Conservation (phyloP, 2,113 vertebrate species). For the Mustela nigripes region DNA sequence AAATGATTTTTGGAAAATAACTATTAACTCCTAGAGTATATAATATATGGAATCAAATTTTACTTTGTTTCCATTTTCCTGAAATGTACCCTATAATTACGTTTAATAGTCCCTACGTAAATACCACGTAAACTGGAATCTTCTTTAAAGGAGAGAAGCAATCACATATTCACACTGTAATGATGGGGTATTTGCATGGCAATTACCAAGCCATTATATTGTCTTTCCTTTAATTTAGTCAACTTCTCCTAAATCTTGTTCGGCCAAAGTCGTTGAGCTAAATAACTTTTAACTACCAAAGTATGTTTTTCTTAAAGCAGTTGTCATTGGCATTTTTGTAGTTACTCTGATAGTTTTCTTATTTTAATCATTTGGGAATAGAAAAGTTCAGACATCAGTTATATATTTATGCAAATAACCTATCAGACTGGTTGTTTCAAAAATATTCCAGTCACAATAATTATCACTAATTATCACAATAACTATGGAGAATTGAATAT, state of each 20-base stretch:
- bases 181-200: conserved; percentile 50
- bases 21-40: conserved; percentile 4
- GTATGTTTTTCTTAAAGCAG: neutral
- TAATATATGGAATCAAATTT: conserved; percentile 36
- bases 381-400: neutral
- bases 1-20: conserved; percentile 49
- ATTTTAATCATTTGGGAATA: conserved; percentile 26
- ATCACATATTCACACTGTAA: conserved; percentile 56
- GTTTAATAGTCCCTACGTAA: conserved; percentile 64
- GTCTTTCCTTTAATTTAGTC: conserved; percentile 64
- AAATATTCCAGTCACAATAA: conserved; percentile 7
- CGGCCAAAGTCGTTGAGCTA: neutral
- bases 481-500: neutral
- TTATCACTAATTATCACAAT: neutral
- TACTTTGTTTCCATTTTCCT: conserved; percentile 48
- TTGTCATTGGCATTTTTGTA: neutral
- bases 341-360: neutral
- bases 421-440: neutral
- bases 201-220: conserved; percentile 71
- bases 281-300: conserved; percentile 58
- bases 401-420: neutral
- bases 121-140: conserved; percentile 32
- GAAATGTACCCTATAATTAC: conserved; percentile 55
- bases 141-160: conserved; percentile 46
- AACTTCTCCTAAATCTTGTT: conserved; percentile 43